A percentile compares a stretch with the other conserved stretches of the same genome.
Evolutionary conservation across 2,113 vertebrate genomes (phyloP).

Genomic region (Malurus alboscapulatus): DNA sequence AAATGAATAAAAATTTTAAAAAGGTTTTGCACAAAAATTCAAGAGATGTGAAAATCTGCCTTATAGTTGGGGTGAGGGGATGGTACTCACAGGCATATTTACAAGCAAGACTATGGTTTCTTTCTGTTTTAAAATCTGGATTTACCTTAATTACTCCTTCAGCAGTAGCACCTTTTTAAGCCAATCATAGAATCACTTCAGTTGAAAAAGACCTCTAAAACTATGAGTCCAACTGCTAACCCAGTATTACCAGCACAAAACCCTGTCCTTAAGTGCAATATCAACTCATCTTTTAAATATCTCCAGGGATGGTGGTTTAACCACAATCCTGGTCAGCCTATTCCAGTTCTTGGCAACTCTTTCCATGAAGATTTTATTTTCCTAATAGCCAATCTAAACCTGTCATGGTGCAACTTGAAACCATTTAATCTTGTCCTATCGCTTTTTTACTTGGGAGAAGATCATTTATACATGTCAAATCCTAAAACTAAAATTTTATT

Average conservation of each 20-base stretch:
- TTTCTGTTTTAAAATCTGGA: not conserved
- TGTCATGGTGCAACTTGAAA: not conserved
- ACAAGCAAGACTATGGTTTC: not conserved
- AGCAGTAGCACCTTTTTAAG: not conserved
- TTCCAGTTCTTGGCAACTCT: not conserved
- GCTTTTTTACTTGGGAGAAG: not conserved
- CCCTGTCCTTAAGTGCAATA: not conserved
- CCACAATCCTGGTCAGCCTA: not conserved
- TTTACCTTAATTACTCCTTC: not conserved
- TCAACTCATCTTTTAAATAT: not conserved
- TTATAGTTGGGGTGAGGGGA: not conserved
- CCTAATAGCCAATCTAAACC: not conserved
- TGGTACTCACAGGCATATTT: not conserved
- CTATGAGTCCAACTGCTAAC: not conserved
- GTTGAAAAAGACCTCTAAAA: not conserved
- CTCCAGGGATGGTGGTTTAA: not conserved
- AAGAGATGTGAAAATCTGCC: not conserved
- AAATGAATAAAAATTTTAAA: not conserved
- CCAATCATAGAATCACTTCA: not conserved
- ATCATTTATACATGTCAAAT: not conserved
- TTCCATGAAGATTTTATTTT: not conserved
- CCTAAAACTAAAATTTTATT: not conserved
- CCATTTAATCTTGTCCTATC: not conserved
- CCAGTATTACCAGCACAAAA: not conserved
- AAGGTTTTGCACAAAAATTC: not conserved